Conservation (phyloP, 2,797 vertebrate species). For the Pyrocephalus nanus region DNA sequence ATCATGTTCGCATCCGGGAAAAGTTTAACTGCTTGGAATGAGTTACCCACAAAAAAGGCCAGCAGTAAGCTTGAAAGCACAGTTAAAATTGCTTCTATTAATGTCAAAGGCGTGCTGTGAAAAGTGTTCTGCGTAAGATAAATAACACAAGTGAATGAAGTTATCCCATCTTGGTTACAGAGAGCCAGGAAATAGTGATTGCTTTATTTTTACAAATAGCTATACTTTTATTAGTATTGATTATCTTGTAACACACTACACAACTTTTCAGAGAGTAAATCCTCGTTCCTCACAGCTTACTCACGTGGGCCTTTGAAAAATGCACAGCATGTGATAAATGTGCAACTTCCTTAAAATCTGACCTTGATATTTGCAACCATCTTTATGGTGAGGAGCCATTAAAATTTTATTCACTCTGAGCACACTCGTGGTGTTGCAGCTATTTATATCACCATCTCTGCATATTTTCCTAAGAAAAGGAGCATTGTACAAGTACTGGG, state of each 20-base stretch:
- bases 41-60: neutral
- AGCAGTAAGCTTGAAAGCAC: neutral
- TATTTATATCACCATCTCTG: neutral
- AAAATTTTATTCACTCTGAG: neutral
- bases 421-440: neutral
- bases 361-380: conserved; percentile 19
- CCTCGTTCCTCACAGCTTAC: neutral
- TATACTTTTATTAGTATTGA: conserved; percentile 9
- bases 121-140: conserved; percentile 26
- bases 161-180: neutral
- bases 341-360: conserved; percentile 9
- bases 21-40: neutral
- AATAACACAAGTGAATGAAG: conserved; percentile 20
- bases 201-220: conserved; percentile 48
- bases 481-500: neutral
- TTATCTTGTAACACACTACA: neutral
- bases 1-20: neutral
- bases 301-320: neutral
- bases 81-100: conserved; percentile 36
- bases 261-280: neutral
- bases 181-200: conserved; percentile 8
- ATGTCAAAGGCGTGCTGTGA: conserved; percentile 41
- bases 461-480: neutral
- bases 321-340: neutral
- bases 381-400: neutral